Base-by-base conservation (phyloP, 2,797 vertebrate genomes). In the Liparis tanakae region DNA sequence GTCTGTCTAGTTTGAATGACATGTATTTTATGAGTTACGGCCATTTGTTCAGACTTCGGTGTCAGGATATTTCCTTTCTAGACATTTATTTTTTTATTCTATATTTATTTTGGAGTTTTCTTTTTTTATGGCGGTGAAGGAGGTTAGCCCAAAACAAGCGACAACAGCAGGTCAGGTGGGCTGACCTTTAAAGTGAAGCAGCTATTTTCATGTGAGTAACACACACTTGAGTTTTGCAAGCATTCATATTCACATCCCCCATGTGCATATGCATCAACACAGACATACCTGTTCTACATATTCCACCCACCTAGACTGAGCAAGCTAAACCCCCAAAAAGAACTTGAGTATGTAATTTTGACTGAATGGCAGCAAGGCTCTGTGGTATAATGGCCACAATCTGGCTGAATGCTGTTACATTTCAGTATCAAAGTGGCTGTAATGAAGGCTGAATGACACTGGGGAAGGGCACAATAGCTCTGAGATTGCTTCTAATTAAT, bases 351-450 rank as follows among this genome's bases (percentile, higher is more conserved):
- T 83, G 82, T 78, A 67, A 89, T 86, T 91, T 82, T 62, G 72
- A 71, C 78, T 86, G 81, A 87, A 89, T 71, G 84, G 79, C 80
- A 83, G 70, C 73, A 78, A 72, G 82, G 70, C 80, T 87, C 79
- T 58, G 80, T 71, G 70, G 53, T 77, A 83, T 89, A 89, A 91
- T 91, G 83, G 83, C 76, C 75, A 81, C 85, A 88, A 91, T 88
- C 85, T 65, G 70, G 86, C 82, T 82, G 76, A 91, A 85, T 79
- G 85, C 85, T 84, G 86, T 85, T 91, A 91, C 83, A 93, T 94
- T 93, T 92, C 88, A 81, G 82, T 83, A 91, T 93, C 90, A 91
- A 92, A 94, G 89, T 90, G 89, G 88, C 79, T 82, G 83, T 91
- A 92, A 94, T 90, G 88, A 92, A 91, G 83, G 86, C 81, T 88